Evolutionary conservation across 2,888 invertebrate genomes (phyloP).

Genomic region (Phoenoteleia sp.): DNA sequence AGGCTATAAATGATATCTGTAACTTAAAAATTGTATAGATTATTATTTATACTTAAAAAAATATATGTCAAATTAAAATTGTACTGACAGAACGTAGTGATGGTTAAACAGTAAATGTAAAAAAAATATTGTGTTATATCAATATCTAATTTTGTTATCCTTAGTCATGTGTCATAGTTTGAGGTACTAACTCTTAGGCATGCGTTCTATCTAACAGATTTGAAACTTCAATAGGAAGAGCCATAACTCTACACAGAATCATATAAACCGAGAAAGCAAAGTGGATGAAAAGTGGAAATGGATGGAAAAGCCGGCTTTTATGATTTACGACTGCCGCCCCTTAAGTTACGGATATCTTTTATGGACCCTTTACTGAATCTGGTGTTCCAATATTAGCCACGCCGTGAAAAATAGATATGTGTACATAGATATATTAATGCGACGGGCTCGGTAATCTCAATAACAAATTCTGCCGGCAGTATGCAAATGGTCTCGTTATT

Average conservation of each 20-base stretch:
- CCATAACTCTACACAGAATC: constrained; percentile 62
- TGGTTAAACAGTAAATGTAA: too few species aligned
- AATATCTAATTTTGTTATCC: constrained; percentile 43
- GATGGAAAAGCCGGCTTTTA: constrained; percentile 61
- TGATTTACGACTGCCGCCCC: constrained; percentile 63
- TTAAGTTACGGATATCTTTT: constrained; percentile 65
- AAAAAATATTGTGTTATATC: constrained; percentile 19
- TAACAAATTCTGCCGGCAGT: constrained; percentile 32
- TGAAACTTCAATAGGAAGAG: constrained; percentile 63
- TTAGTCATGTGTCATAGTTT: background rate
- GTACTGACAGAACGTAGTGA: too few species aligned
- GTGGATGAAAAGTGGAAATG: constrained; percentile 67
- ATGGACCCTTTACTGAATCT: constrained; percentile 64
- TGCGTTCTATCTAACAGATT: constrained; percentile 57
- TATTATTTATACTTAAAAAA: too few species aligned
- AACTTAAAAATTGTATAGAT: too few species aligned
- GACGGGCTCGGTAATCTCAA: constrained; percentile 9
- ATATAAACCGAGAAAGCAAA: constrained; percentile 63
- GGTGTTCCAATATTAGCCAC: constrained; percentile 63
- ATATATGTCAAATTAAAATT: too few species aligned
- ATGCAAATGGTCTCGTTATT: constrained; percentile 23
- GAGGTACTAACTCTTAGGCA: constrained; percentile 46
- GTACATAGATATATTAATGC: constrained; percentile 42
- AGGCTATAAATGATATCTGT: too few species aligned
- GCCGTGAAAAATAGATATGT: constrained; percentile 54